These are phyloP conservation scores for Bellardia pandia DNA, from an alignment of 2,888 invertebrate species.

Conservation along the genomic window DNA sequence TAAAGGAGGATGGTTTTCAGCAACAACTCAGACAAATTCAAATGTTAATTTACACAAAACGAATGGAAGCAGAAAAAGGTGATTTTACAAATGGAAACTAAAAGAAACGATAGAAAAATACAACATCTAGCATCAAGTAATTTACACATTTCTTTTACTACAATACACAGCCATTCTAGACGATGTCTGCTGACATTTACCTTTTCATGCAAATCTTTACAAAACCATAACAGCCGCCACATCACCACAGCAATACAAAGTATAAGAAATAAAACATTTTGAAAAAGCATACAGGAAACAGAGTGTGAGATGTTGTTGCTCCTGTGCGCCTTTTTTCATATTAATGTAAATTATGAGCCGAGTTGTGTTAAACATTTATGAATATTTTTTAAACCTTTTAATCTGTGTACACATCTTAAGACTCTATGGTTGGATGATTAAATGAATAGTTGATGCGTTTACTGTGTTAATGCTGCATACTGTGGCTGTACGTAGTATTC, in stretches of 20 bases:
- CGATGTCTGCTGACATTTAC: constrained; percentile 59
- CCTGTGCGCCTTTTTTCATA: not conserved
- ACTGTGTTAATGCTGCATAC: constrained; percentile 14
- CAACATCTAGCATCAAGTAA: constrained; percentile 38
- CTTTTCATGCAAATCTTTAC: constrained; percentile 41
- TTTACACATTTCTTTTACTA: constrained; percentile 23
- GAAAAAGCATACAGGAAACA: constrained; percentile 13
- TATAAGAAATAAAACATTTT: not conserved
- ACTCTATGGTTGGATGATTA: constrained; percentile 44
- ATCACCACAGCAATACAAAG: not conserved
- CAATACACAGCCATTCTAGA: constrained; percentile 32
- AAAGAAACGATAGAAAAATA: constrained; percentile 15
- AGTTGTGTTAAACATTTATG: constrained; percentile 55
- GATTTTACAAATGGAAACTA: constrained; percentile 21
- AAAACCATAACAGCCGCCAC: constrained; percentile 21
- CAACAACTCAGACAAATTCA: constrained; percentile 33
- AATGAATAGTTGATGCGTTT: constrained; percentile 52
- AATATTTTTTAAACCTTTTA: constrained; percentile 49
- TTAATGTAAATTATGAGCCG: constrained; percentile 52
- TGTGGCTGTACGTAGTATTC: not conserved
- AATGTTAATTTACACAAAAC: constrained; percentile 18
- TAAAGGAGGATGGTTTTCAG: not conserved
- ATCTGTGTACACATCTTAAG: constrained; percentile 57
- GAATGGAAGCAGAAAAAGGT: constrained; percentile 20
- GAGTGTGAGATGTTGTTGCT: not conserved